Evolutionary conservation across 2,113 vertebrate species (phyloP).

Genomic region (Casuarius casuarius): DNA sequence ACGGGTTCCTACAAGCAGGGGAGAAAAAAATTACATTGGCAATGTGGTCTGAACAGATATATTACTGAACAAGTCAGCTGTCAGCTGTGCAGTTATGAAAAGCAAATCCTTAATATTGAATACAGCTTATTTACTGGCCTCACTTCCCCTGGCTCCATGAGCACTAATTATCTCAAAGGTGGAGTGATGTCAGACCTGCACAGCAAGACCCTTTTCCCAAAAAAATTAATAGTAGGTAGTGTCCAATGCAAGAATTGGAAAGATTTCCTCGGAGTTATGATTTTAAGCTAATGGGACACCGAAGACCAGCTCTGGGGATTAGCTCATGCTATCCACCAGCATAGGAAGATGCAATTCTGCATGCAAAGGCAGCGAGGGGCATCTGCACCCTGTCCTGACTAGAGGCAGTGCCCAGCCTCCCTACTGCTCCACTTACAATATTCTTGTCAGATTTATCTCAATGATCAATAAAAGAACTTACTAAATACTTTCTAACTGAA

Average conservation of each 20-base stretch:
- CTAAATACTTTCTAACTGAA: background rate
- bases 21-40: background rate
- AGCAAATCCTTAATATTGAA: conserved; percentile 29
- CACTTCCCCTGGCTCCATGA: background rate
- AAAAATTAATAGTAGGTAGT: background rate
- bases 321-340: background rate
- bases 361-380: background rate
- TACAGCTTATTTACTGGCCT: conserved; percentile 23
- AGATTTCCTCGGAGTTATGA: background rate
- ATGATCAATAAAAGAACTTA: background rate
- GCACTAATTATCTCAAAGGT: conserved; percentile 49
- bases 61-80: conserved; percentile 6
- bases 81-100: conserved; percentile 38
- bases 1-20: background rate
- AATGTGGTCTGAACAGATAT: conserved; percentile 34
- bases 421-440: background rate
- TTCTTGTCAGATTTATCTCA: background rate
- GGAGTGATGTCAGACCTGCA: background rate
- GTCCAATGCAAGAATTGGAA: background rate
- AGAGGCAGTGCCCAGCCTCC: background rate
- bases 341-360: background rate
- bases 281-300: background rate
- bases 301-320: background rate
- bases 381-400: background rate
- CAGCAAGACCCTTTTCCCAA: background rate